Percentiles rank a stretch among this genome's conserved stretches.
Conservation (phyloP, 2,113 vertebrate genomes). For the Tachycineta bicolor region DNA sequence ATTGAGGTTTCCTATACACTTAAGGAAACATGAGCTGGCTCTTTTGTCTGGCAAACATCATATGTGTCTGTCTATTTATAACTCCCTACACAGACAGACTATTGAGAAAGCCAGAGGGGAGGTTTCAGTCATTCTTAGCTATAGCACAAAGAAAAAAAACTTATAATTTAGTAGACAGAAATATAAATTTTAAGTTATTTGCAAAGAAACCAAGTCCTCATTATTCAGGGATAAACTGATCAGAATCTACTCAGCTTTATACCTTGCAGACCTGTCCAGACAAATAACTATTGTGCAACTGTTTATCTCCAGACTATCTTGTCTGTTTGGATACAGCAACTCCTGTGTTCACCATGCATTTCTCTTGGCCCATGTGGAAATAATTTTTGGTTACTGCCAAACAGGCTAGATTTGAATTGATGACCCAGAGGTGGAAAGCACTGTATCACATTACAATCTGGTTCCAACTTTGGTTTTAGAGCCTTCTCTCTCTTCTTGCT, state of each 20-base stretch:
- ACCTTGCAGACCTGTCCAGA: neutral
- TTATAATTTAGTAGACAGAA: neutral
- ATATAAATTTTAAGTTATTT: neutral
- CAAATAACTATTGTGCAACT: slow-evolving; percentile 10
- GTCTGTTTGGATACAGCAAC: slow-evolving; percentile 31
- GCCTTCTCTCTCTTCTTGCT: neutral
- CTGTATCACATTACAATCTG: slow-evolving; percentile 13
- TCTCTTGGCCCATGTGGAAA: slow-evolving; percentile 42
- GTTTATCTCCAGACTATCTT: slow-evolving; percentile 18
- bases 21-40: slow-evolving; percentile 16
- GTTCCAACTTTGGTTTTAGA: neutral
- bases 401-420: slow-evolving; percentile 4
- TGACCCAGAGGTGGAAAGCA: slow-evolving; percentile 46
- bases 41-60: slow-evolving; percentile 4
- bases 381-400: slow-evolving; percentile 41
- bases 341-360: neutral
- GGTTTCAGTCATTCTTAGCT: neutral
- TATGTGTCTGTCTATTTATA: slow-evolving; percentile 23
- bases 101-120: slow-evolving; percentile 8
- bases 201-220: neutral
- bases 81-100: slow-evolving; percentile 4
- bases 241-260: neutral
- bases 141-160: neutral
- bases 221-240: neutral
- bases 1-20: neutral